Evolutionary conservation across 1,140 invertebrate species (phyloP).

Genomic region (Phymastichus coffea): DNA sequence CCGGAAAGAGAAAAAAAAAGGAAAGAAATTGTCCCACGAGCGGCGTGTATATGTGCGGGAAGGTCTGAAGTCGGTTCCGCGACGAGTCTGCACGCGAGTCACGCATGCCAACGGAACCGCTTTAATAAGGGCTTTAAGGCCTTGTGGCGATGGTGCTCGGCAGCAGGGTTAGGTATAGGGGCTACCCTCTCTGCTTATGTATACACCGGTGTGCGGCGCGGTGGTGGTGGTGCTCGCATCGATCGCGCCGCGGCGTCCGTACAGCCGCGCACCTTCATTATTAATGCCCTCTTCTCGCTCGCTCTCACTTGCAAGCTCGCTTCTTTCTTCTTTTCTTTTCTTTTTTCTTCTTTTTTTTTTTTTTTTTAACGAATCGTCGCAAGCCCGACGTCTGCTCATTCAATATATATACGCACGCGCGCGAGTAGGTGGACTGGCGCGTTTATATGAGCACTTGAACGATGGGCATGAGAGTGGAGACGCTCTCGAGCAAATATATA

Average conservation of each 20-base stretch:
- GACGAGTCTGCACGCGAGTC: conserved; percentile 12
- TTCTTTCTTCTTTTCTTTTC: conserved; percentile 3
- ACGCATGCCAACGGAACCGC: conserved; percentile 17
- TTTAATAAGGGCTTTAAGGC: conserved; percentile 18
- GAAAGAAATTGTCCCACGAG: too few relatives aligned
- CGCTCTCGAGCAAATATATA: neutral
- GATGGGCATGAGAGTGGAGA: neutral
- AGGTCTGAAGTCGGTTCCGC: conserved; percentile 8
- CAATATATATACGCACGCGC: neutral
- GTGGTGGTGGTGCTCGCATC: conserved; percentile 31
- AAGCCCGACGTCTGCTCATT: neutral
- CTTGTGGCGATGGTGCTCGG: neutral
- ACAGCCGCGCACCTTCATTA: conserved; percentile 50
- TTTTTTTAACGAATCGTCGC: neutral
- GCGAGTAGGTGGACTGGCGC: too few relatives aligned
- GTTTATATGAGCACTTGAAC: too few relatives aligned
- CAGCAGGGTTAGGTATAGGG: too few relatives aligned
- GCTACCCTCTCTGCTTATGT: too few relatives aligned
- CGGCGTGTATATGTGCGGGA: too few relatives aligned
- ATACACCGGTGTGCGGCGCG: too few relatives aligned
- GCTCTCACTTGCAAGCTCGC: neutral
- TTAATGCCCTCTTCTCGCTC: conserved; percentile 38
- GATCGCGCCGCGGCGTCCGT: conserved; percentile 40
- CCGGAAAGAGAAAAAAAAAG: too few relatives aligned
- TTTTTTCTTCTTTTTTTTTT: neutral